A percentile compares a stretch with the other conserved stretches of the same genome.
Evolutionary conservation across 2,113 vertebrate species (phyloP).

Genomic region (Tylochromis polylepis): DNA sequence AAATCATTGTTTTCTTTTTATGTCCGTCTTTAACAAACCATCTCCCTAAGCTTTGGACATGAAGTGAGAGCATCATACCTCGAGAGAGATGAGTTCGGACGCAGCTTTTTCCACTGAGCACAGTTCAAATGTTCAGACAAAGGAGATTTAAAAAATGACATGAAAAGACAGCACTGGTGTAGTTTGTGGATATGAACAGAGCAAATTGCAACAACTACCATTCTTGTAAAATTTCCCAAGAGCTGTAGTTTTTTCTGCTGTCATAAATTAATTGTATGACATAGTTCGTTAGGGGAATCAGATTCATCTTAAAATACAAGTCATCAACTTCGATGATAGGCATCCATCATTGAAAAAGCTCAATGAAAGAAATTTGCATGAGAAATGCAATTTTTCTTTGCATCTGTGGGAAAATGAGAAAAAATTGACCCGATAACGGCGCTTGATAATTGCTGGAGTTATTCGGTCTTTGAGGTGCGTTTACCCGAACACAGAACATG

Average conservation of each 20-base stretch:
- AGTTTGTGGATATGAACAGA: neutral
- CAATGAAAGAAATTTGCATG: no score
- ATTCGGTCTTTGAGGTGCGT: neutral
- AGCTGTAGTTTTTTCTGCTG: neutral
- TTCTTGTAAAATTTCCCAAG: fast-evolving
- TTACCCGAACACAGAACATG: neutral
- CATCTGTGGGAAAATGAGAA: neutral
- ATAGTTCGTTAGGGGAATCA: neutral
- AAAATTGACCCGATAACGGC: neutral
- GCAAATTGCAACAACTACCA: neutral
- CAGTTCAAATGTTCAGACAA: neutral
- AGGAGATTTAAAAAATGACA: neutral
- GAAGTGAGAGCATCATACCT: neutral
- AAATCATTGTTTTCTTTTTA: neutral
- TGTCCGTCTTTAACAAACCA: neutral
- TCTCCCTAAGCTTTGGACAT: neutral
- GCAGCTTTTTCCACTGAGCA: neutral
- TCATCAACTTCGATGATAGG: neutral
- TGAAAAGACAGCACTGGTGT: neutral
- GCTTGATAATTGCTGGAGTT: neutral
- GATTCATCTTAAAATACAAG: neutral
- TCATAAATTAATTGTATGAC: neutral
- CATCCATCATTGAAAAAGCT: neutral
- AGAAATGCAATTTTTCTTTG: neutral
- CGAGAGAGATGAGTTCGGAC: neutral